Evolutionary conservation across 2,113 vertebrate species (phyloP).

Genomic region (Hydrolagus affinis): DNA sequence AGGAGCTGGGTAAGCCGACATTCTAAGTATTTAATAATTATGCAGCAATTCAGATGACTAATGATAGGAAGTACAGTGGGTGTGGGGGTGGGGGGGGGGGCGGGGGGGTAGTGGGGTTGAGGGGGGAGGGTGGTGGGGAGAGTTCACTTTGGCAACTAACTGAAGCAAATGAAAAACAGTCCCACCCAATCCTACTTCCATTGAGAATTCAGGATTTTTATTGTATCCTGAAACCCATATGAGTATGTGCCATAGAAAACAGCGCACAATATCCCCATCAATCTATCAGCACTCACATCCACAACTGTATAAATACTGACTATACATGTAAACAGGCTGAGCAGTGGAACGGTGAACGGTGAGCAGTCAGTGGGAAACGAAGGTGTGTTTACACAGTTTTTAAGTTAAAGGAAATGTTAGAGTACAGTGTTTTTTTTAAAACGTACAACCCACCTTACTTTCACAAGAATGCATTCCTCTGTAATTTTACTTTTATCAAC

Average conservation of each 20-base stretch:
- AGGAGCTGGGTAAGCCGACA: background rate
- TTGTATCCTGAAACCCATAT: background rate
- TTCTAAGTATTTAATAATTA: background rate
- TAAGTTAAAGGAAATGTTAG: background rate
- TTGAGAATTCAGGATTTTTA: background rate
- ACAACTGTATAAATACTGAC: slow-evolving; percentile 4
- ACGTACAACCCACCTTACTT: background rate
- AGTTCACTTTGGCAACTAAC: background rate
- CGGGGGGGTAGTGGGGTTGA: too few species aligned
- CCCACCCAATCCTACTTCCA: background rate
- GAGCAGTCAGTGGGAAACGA: background rate
- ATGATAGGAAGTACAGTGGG: background rate
- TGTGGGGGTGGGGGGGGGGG: too few species aligned
- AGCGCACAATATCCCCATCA: background rate
- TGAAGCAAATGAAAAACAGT: background rate
- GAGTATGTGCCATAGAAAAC: slow-evolving; percentile 10
- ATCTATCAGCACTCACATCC: background rate
- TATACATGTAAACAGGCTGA: background rate
- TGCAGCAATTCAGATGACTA: background rate
- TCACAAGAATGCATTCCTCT: background rate
- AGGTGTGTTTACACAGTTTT: background rate
- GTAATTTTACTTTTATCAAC: background rate
- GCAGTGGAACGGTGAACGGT: too few species aligned
- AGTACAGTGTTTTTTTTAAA: background rate
- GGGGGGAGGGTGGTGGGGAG: too few species aligned